A percentile compares a stretch with the other conserved stretches of the same genome.
Conservation (phyloP, 2,113 vertebrate genomes). For the Leucoraja erinaceus region DNA sequence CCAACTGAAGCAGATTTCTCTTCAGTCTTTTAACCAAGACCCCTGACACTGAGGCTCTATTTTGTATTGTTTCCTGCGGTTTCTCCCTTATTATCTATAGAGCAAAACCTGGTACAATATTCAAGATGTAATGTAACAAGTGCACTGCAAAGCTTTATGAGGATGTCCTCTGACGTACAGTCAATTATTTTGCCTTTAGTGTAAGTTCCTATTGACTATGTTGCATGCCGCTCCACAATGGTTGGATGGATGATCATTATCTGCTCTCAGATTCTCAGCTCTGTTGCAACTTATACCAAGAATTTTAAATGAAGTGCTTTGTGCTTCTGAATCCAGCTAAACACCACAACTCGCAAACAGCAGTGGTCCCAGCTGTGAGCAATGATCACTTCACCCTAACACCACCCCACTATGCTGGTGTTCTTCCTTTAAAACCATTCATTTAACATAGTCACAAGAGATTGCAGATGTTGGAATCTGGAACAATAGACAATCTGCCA, state of each 20-base stretch:
- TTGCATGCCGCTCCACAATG: neutral
- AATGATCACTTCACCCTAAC: neutral
- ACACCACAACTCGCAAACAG: neutral
- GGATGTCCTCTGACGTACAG: neutral
- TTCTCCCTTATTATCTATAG: neutral
- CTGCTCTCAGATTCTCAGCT: neutral
- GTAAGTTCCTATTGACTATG: neutral
- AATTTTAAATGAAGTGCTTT: neutral
- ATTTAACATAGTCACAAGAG: neutral
- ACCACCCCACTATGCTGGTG: neutral
- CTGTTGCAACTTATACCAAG: neutral
- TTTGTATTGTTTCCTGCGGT: neutral
- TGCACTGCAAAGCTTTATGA: too few species aligned
- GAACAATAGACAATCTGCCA: too few species aligned
- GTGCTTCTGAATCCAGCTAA: neutral
- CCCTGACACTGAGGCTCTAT: neutral
- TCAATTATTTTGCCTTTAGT: neutral
- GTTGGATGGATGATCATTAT: neutral
- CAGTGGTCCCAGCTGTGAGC: neutral
- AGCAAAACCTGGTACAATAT: neutral
- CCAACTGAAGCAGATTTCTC: too few species aligned
- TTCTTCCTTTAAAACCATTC: neutral
- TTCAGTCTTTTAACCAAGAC: neutral
- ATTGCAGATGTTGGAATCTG: too few species aligned
- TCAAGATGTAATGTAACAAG: neutral